Evolutionary conservation across 2,797 vertebrate species (phyloP).

Genomic region (Xenentodon cancila): DNA sequence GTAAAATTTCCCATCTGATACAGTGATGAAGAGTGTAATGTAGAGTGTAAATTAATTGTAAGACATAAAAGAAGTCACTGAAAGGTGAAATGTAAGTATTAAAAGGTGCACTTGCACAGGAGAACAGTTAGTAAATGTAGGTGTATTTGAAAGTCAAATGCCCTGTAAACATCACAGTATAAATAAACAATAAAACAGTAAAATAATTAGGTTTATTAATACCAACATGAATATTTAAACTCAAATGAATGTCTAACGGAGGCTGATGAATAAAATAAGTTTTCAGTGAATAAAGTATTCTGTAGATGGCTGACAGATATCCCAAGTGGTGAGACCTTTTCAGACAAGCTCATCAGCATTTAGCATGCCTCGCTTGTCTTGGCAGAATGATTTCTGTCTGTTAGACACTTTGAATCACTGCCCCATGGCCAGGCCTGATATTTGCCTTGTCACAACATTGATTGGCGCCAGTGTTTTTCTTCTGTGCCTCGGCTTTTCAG

Average conservation of each 20-base stretch:
- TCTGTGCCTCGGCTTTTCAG: slow-evolving; percentile 61
- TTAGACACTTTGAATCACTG: slow-evolving; percentile 69
- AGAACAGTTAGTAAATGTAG: neutral
- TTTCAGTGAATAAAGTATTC: slow-evolving; percentile 53
- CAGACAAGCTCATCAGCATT: slow-evolving; percentile 77
- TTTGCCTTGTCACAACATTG: slow-evolving; percentile 76
- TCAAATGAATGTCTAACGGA: slow-evolving; percentile 4
- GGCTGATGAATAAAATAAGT: neutral
- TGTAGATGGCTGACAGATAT: slow-evolving; percentile 63
- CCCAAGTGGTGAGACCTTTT: slow-evolving; percentile 80
- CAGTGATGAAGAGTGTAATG: neutral
- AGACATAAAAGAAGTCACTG: neutral
- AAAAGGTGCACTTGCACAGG: neutral
- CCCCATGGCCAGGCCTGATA: slow-evolving; percentile 74
- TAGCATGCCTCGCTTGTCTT: slow-evolving; percentile 64
- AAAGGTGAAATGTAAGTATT: neutral
- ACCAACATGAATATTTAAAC: neutral
- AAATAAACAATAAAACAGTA: neutral
- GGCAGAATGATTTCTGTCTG: slow-evolving; percentile 71
- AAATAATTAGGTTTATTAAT: no score
- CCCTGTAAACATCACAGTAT: neutral
- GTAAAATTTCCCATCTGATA: no score
- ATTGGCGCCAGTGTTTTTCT: slow-evolving; percentile 67
- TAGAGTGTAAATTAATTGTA: neutral
- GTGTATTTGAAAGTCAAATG: neutral